Evolutionary conservation across 1,140 invertebrate species (phyloP).

Genomic region (Mycetomoellerius zeteki): DNA sequence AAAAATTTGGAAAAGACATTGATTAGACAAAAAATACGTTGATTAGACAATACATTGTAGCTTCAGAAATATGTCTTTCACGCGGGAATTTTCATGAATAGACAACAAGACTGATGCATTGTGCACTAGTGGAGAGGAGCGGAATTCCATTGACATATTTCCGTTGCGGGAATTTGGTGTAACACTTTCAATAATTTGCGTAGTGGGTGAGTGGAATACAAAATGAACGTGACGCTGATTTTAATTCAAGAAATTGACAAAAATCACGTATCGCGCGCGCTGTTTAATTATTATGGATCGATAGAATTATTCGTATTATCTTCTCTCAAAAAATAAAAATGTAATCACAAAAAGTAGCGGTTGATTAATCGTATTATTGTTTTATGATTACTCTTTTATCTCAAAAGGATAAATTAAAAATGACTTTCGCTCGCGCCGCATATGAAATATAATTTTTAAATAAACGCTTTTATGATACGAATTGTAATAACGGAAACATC

Average conservation of each 20-base stretch:
- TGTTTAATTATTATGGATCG: not conserved
- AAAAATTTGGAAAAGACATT: not conserved
- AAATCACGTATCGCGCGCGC: not conserved
- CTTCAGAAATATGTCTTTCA: slow-evolving; percentile 3
- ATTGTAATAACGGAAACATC: not conserved
- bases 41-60: not conserved
- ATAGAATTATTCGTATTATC: not conserved
- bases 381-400: not conserved
- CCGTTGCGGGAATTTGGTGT: not conserved
- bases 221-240: slow-evolving; percentile 26
- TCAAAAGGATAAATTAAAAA: not conserved
- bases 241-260: slow-evolving; percentile 36
- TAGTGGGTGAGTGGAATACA: slow-evolving; percentile 44
- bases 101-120: slow-evolving; percentile 23
- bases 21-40: not conserved
- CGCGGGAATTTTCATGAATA: not conserved
- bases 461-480: not conserved
- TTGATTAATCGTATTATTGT: not conserved
- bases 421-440: too few species aligned
- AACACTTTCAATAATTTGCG: slow-evolving; percentile 48
- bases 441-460: too few species aligned
- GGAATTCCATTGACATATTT: slow-evolving; percentile 7
- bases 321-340: not conserved
- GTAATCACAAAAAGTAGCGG: not conserved
- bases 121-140: not conserved